Percentiles rank a stretch among this genome's conserved stretches.
These are phyloP conservation scores for Coptodon bakossiorum DNA, from an alignment of 2,113 vertebrate genomes.

Conservation along the genomic window DNA sequence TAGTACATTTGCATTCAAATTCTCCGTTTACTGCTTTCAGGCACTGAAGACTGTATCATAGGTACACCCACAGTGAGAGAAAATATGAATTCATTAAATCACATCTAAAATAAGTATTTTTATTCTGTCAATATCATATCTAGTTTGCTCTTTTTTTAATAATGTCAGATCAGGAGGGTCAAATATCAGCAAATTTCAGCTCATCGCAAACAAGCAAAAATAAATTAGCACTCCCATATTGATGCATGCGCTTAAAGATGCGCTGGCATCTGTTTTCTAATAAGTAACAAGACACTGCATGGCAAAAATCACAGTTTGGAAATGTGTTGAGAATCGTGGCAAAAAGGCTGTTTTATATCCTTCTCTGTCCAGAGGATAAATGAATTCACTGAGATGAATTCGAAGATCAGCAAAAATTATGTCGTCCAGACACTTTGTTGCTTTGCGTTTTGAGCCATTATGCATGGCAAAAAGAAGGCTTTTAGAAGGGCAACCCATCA, in stretches of 20 bases:
- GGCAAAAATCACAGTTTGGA: not conserved
- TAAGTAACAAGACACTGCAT: not conserved
- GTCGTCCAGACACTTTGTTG: not conserved
- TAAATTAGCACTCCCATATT: not conserved
- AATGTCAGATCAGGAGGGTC: not conserved
- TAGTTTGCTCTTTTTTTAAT: not conserved
- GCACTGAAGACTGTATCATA: not conserved
- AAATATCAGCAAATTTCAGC: not conserved
- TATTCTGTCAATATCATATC: not conserved
- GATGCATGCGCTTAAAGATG: not conserved
- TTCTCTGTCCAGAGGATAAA: not conserved
- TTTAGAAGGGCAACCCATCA: not conserved
- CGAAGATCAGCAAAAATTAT: not conserved
- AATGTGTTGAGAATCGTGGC: not conserved
- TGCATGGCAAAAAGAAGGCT: not conserved
- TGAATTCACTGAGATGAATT: not conserved
- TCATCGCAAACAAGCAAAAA: not conserved
- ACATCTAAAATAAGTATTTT: not conserved
- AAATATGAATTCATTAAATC: not conserved
- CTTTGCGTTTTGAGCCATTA: not conserved
- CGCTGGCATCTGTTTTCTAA: not conserved
- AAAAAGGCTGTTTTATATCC: not conserved
- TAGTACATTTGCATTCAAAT: not conserved
- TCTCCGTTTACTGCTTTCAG: not conserved
- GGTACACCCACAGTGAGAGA: not conserved